Conservation (phyloP, 2,888 invertebrate species). For the Aproaerema taeniolella region DNA sequence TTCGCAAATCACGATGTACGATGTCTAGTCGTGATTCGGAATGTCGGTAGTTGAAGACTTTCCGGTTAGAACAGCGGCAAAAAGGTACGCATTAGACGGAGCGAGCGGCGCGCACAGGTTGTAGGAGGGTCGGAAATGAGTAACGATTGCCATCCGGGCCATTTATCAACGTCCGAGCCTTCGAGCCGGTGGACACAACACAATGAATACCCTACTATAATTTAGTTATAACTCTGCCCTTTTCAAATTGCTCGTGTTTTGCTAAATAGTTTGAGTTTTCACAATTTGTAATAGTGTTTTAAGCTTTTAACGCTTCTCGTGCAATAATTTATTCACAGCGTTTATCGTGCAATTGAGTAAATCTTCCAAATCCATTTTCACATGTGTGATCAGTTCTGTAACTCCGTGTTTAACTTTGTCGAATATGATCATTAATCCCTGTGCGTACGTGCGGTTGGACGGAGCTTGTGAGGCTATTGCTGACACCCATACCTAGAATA, state of each 20-base stretch:
- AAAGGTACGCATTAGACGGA: slow-evolving; percentile 48
- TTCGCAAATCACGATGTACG: slow-evolving; percentile 25
- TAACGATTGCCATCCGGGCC: slow-evolving; percentile 59
- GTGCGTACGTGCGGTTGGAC: background rate
- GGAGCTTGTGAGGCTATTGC: background rate
- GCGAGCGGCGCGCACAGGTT: slow-evolving; percentile 35
- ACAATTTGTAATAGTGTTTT: background rate
- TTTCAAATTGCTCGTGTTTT: slow-evolving; percentile 10
- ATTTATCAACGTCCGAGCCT: slow-evolving; percentile 66
- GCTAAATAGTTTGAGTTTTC: background rate
- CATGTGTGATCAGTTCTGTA: slow-evolving; percentile 20
- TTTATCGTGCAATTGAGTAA: slow-evolving; percentile 23
- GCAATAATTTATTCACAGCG: slow-evolving; percentile 22
- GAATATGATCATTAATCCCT: slow-evolving; percentile 1
- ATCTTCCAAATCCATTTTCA: slow-evolving; percentile 24
- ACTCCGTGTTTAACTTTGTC: slow-evolving; percentile 2
- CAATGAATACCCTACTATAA: slow-evolving; percentile 41
- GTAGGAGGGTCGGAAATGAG: slow-evolving; percentile 62
- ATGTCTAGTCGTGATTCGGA: slow-evolving; percentile 29
- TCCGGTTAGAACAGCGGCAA: slow-evolving; percentile 37
- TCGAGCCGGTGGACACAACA: slow-evolving; percentile 42
- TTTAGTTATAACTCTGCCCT: slow-evolving; percentile 22
- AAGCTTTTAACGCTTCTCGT: slow-evolving; percentile 3
- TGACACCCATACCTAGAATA: too few species aligned
- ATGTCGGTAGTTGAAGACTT: slow-evolving; percentile 34